Evolutionary conservation across 2,797 vertebrate genomes (phyloP).

Genomic region (Anguilla obscura): DNA sequence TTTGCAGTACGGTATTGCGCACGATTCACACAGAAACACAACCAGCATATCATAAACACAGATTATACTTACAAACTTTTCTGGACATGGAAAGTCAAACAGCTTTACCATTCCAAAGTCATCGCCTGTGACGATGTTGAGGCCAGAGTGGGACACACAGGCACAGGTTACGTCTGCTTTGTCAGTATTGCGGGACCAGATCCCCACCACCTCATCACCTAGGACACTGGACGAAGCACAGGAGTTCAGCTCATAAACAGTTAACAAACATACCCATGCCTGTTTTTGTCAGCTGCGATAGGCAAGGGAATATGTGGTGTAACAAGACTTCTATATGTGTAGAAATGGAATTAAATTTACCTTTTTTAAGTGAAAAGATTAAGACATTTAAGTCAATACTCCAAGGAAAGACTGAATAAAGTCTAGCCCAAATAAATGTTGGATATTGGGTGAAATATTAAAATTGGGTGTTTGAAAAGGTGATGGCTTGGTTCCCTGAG

Average conservation of each 20-base stretch:
- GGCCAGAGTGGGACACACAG: slow-evolving; percentile 96
- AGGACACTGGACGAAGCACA: slow-evolving; percentile 77
- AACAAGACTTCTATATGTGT: not conserved
- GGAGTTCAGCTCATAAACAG: not conserved
- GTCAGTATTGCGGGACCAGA: slow-evolving; percentile 96
- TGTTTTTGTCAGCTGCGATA: not conserved
- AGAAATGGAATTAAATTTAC: too few species aligned
- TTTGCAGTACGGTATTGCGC: slow-evolving; percentile 13
- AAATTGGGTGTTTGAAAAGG: not conserved
- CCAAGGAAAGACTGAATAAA: not conserved
- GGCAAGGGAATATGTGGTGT: not conserved
- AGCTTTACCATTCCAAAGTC: slow-evolving; percentile 99
- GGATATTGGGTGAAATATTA: not conserved
- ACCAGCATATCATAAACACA: slow-evolving; percentile 37
- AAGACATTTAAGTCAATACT: not conserved
- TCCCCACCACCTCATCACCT: slow-evolving; percentile 93
- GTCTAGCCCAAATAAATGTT: not conserved
- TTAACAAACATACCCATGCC: not conserved
- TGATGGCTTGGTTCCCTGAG: not conserved
- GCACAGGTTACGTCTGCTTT: slow-evolving; percentile 95
- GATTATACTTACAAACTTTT: slow-evolving; percentile 94
- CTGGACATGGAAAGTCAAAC: slow-evolving; percentile 96
- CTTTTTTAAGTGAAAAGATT: too few species aligned
- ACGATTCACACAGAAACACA: slow-evolving; percentile 31
- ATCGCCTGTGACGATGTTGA: slow-evolving; percentile 94